Evolutionary conservation across 1,140 invertebrate genomes (phyloP), one percentile per base, ranked within the genome.

Genomic region (Brachionus sp.): DNA sequence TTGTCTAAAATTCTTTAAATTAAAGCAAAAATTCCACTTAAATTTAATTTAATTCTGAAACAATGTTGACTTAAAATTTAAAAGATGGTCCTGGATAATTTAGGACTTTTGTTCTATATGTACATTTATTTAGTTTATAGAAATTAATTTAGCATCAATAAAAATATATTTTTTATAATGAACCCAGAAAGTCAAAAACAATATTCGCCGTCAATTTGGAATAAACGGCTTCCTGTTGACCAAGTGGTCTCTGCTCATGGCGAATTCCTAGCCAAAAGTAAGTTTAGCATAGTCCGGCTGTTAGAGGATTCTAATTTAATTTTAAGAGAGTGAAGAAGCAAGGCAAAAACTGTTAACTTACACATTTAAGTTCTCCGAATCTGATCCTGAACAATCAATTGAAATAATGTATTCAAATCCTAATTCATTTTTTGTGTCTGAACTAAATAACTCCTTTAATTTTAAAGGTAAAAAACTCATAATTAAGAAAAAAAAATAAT

Each of bases 161-260:
- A 23, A 29, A 29, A 44, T 1, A 44, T 77, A 77, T 23, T 50
- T 42, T 42, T 77, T 25, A 19, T 33, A 62, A 57, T 80, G 77
- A 53, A 80, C 42, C 4, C 9, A 25, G 77, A 80, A 23, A 33
- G n/a, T 23, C 50, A 80, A 66, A 80, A 62, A n/a, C 25, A 44
- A 62, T 80, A 80, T 80, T 80, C 77, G 16, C 77, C 77, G 19
- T 80, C 77, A 4, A 10, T 57, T n/a, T 80, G 77, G 77, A 80
- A 80, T 16, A 57, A 80, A 44, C 44, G 77, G 5, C 23, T 80
- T 29, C 46, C 77, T 19, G 35, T 19, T 19, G 50, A 57, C 23
- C 16, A 80, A 80, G 77, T 80, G 5, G 77, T 80, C 0, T 5
- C n/a, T 13, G 77, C 77, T 19, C 77, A 80, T 25, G 77, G 77